A percentile compares a stretch with the other conserved stretches of the same genome.
Conservation (phyloP, 2,888 invertebrate genomes). For the Sinelater perroti region DNA sequence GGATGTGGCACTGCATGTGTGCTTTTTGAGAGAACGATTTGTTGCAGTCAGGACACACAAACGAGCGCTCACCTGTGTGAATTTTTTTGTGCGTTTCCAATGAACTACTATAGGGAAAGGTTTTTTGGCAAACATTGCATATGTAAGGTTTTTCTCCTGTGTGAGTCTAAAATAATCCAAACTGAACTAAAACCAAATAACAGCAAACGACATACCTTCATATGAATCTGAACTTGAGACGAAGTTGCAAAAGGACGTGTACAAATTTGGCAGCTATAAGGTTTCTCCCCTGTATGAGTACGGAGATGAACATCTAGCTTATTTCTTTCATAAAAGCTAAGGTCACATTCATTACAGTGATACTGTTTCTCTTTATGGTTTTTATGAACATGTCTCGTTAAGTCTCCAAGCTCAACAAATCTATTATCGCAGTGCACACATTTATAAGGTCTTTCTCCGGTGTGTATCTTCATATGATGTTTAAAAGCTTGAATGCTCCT, state of each 20-base stretch:
- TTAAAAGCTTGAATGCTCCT: constrained; percentile 37
- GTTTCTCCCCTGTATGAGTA: constrained; percentile 50
- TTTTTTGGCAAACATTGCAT: constrained; percentile 48
- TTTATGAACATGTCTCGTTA: constrained; percentile 46
- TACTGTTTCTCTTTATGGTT: constrained; percentile 48
- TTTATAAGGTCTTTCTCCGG: constrained; percentile 41
- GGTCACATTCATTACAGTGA: constrained; percentile 49
- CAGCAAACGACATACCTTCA: constrained; percentile 41
- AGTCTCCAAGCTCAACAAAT: constrained; percentile 47
- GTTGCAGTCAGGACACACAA: constrained; percentile 46
- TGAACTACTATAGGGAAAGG: constrained; percentile 48
- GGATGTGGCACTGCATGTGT: constrained; percentile 46
- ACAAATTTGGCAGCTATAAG: constrained; percentile 47
- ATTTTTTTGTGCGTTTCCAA: constrained; percentile 49
- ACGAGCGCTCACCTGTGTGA: constrained; percentile 45
- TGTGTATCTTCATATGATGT: constrained; percentile 36
- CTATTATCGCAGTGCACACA: constrained; percentile 41
- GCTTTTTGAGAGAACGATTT: constrained; percentile 48
- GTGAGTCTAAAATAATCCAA: constrained; percentile 42
- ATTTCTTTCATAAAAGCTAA: constrained; percentile 50
- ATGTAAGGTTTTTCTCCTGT: constrained; percentile 47
- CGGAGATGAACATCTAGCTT: constrained; percentile 48
- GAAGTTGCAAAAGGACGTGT: constrained; percentile 45
- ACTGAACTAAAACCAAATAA: background rate
- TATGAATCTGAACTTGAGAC: constrained; percentile 47